phyloP scores from a whole-genome alignment of 1,140 invertebrate genomes.

The Pissodes strobi region DNA sequence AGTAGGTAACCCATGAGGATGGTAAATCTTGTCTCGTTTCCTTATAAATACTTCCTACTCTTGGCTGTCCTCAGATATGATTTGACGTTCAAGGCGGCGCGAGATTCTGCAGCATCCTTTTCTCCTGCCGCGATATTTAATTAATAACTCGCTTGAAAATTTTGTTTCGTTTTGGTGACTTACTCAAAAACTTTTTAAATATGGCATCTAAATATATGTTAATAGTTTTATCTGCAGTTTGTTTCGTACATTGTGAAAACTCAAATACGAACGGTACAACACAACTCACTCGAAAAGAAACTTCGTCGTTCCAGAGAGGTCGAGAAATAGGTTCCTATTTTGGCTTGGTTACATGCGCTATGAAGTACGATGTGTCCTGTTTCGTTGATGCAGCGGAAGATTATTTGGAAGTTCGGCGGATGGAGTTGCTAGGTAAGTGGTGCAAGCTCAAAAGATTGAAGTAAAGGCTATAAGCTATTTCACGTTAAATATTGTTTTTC shows the following conservation, averaged over 20 bases:
- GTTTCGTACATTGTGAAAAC: background rate
- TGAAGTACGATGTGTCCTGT: constrained; percentile 40
- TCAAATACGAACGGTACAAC: background rate
- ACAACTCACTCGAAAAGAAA: background rate
- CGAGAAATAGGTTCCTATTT: constrained; percentile 29
- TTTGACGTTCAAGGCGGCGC: constrained; percentile 44
- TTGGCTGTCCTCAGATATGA: constrained; percentile 41
- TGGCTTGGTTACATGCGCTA: constrained; percentile 32
- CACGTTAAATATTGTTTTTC: too few species aligned
- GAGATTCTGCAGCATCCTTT: background rate
- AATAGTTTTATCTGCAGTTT: too few species aligned
- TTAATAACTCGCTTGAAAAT: background rate
- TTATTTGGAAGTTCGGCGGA: constrained; percentile 33
- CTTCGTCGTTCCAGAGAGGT: constrained; percentile 13
- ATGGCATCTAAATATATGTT: background rate
- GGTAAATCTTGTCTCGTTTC: constrained; percentile 36
- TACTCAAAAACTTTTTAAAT: background rate
- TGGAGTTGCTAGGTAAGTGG: constrained; percentile 43
- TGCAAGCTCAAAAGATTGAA: too few species aligned
- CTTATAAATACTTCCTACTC: constrained; percentile 44
- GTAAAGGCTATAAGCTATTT: too few species aligned
- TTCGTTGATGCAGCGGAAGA: constrained; percentile 42
- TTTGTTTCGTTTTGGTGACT: background rate
- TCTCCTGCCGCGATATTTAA: background rate
- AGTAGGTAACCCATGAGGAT: too few species aligned